phyloP scores from a whole-genome alignment of 2,888 invertebrate species.

The Oligia latruncula region DNA sequence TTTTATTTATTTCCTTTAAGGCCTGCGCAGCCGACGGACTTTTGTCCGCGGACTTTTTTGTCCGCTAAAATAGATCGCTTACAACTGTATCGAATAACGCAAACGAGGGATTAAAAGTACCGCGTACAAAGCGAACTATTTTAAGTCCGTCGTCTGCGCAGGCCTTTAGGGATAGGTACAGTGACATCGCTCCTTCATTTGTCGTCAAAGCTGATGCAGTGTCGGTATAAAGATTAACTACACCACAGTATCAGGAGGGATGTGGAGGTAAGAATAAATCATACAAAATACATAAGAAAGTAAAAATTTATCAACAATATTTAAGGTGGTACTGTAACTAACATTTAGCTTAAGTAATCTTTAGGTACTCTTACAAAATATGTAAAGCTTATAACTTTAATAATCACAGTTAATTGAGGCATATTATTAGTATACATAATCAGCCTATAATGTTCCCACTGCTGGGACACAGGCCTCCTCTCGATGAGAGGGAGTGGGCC shows the following conservation, averaged over 20 bases:
- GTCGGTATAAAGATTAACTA: not conserved
- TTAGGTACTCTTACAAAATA: conserved; percentile 32
- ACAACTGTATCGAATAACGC: no score
- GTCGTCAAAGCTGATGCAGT: not conserved
- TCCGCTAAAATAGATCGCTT: no score
- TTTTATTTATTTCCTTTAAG: not conserved
- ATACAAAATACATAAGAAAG: conserved; percentile 10
- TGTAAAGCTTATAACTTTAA: conserved; percentile 7
- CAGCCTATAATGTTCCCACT: no score
- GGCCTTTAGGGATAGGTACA: not conserved
- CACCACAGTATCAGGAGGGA: not conserved
- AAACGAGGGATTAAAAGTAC: no score
- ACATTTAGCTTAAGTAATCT: conserved; percentile 7
- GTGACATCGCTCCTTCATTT: not conserved
- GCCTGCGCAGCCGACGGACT: no score
- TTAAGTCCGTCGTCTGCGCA: no score
- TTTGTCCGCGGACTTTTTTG: no score
- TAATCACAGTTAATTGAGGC: conserved; percentile 50
- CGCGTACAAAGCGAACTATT: no score
- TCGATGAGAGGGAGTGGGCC: no score
- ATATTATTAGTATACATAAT: conserved; percentile 19
- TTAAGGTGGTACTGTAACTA: not conserved
- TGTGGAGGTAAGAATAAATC: conserved; percentile 6
- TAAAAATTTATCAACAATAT: conserved; percentile 29
- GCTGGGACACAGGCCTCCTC: no score